Evolutionary conservation across 1,140 invertebrate species (phyloP), one percentile per base, ranked within the genome.

Genomic region (Coptotermes formosanus): DNA sequence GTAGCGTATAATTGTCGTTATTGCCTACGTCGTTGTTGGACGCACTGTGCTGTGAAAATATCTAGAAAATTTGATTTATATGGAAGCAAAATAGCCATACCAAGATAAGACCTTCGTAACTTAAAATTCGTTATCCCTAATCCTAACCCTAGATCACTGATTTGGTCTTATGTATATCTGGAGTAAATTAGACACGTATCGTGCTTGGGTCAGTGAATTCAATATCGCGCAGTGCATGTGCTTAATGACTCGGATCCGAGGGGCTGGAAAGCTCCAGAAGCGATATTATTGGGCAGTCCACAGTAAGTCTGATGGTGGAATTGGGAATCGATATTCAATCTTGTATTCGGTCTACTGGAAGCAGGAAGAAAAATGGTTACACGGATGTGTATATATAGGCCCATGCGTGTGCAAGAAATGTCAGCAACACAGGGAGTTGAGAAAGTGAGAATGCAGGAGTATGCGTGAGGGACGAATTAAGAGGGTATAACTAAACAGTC

Each of bases 301-400:
- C 25, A n/a, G n/a, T 75, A 25, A 75, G n/a, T n/a, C n/a, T 25
- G 25, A 8, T 75, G 64, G 0, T 8, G 64, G 64, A 75, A 75
- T 25, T 75, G 64, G n/a, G 64, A n/a, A 75, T 75, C 64, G 64
- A 75, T 75, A 75, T 30, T 75, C 64, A 75, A 75, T 75, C 64
- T 75, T 75, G 64, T 75, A 16, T 75, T 75, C 64, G 64, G 64
- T 75, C n/a, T 25, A 75, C 64, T 75, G 64, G 64, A 75, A 75
- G 64, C 12, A 75, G 64, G n/a, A 75, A 75, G 25, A 75, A 75
- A 30, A 75, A 75, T 19, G 14, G 52, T 16, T 55, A 55, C 52
- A 55, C 21, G 14, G 52, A 55, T 55, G 52, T 55, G 14, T 48
- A 64, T 64, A 64, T 64, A n/a, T 23, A 64, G 59, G 25, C 25